phyloP scores from a whole-genome alignment of 37 sponge, comb jelly and placozoan species.

The Beroe forskalii region DNA sequence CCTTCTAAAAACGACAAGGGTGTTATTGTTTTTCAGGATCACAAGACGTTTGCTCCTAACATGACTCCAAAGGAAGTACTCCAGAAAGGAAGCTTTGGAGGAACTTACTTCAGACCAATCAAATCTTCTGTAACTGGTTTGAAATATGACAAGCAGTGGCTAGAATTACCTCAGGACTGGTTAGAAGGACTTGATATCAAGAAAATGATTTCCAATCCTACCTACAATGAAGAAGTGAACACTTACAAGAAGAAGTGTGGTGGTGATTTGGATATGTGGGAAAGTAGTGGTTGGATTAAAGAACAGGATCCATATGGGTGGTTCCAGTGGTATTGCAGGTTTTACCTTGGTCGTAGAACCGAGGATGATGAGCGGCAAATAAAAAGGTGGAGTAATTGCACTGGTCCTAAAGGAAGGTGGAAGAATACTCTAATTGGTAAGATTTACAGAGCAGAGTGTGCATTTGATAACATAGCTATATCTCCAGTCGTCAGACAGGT shows the following conservation, averaged over 20 bases:
- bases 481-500: constrained; percentile 40
- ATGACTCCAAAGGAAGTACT: constrained; percentile 39
- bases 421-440: constrained; percentile 60
- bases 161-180: constrained; percentile 54
- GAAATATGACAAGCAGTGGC: constrained; percentile 50
- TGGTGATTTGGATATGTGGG: constrained; percentile 60
- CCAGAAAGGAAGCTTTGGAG: constrained; percentile 51
- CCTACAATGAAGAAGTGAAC: constrained; percentile 30
- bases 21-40: neutral
- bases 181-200: constrained; percentile 41
- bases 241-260: constrained; percentile 54
- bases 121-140: constrained; percentile 38
- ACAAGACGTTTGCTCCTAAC: neutral
- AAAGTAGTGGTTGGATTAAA: constrained; percentile 47
- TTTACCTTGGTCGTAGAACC: constrained; percentile 31
- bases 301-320: constrained; percentile 54
- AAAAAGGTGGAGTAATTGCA: constrained; percentile 50
- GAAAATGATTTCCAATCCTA: neutral
- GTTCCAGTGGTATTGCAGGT: constrained; percentile 59
- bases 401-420: constrained; percentile 55
- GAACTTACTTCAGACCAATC: constrained; percentile 56
- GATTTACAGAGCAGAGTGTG: constrained; percentile 10
- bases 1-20: constrained; percentile 7
- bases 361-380: constrained; percentile 48
- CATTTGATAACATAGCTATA: constrained; percentile 6